Conservation (phyloP, 2,888 invertebrate genomes). For the Pantelozetes paolii region DNA sequence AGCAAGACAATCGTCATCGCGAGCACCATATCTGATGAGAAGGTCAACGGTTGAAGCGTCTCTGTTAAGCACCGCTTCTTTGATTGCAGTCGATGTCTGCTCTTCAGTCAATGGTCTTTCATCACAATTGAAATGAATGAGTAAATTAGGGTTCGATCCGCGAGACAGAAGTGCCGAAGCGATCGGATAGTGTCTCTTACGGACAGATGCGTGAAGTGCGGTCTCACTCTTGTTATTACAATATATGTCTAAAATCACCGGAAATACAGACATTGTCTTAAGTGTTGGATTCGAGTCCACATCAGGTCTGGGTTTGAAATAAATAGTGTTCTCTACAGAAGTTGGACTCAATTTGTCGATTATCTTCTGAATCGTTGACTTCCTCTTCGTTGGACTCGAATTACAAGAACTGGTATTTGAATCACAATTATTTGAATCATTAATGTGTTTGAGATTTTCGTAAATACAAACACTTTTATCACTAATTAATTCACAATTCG, state of each 20-base stretch:
- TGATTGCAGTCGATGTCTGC: slow-evolving; percentile 55
- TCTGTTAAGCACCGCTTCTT: slow-evolving; percentile 66
- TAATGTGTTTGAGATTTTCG: not conserved
- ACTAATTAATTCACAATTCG: not conserved
- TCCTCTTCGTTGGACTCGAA: not conserved
- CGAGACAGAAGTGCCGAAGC: slow-evolving; percentile 66
- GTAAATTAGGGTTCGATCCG: slow-evolving; percentile 75
- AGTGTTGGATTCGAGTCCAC: not conserved
- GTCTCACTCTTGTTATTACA: slow-evolving; percentile 69
- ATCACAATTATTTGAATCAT: not conserved
- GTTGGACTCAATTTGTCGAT: slow-evolving; percentile 72
- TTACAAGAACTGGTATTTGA: not conserved
- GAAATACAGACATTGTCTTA: slow-evolving; percentile 52
- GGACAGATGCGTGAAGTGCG: slow-evolving; percentile 74
- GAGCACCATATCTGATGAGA: slow-evolving; percentile 72
- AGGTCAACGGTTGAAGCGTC: slow-evolving; percentile 70
- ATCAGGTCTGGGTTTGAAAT: slow-evolving; percentile 47
- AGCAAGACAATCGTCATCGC: slow-evolving; percentile 73
- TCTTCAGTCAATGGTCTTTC: slow-evolving; percentile 8
- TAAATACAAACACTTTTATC: slow-evolving; percentile 4
- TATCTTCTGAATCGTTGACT: slow-evolving; percentile 62
- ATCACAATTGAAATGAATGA: slow-evolving; percentile 41
- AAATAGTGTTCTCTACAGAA: slow-evolving; percentile 50
- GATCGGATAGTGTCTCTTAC: slow-evolving; percentile 69
- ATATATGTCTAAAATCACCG: slow-evolving; percentile 68